Conservation (phyloP, 2,113 vertebrate genomes). For the Balaeniceps rex region DNA sequence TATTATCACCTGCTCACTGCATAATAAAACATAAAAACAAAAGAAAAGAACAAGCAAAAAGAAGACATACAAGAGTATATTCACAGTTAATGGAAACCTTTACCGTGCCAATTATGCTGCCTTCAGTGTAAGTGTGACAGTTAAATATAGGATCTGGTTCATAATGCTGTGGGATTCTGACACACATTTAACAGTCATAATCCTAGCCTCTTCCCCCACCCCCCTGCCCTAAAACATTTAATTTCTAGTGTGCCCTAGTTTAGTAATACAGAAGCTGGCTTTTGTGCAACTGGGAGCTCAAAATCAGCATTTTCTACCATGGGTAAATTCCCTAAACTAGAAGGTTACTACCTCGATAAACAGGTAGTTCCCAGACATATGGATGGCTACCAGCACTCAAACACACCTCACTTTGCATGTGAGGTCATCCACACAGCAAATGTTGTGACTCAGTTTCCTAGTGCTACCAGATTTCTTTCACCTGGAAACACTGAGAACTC, state of each 20-base stretch:
- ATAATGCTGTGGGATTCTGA: not conserved
- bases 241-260: not conserved
- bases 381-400: not conserved
- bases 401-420: not conserved
- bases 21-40: not conserved
- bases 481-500: not conserved
- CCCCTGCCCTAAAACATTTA: not conserved
- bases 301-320: not conserved
- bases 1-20: not conserved
- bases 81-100: not conserved
- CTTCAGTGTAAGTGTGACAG: not conserved
- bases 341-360: not conserved
- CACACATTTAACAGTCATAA: not conserved
- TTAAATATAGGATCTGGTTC: not conserved
- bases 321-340: not conserved
- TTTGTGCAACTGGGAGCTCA: not conserved
- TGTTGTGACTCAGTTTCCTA: not conserved
- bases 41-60: not conserved
- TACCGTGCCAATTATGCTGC: not conserved
- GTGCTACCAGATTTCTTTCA: not conserved
- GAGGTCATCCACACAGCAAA: not conserved
- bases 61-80: not conserved
- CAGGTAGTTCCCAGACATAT: not conserved
- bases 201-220: not conserved
- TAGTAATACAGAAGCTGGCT: not conserved